Percentiles rank a stretch among this genome's conserved stretches.
These are phyloP conservation scores for Lucilia sericata DNA, from an alignment of 1,140 invertebrate species.

Conservation along the genomic window DNA sequence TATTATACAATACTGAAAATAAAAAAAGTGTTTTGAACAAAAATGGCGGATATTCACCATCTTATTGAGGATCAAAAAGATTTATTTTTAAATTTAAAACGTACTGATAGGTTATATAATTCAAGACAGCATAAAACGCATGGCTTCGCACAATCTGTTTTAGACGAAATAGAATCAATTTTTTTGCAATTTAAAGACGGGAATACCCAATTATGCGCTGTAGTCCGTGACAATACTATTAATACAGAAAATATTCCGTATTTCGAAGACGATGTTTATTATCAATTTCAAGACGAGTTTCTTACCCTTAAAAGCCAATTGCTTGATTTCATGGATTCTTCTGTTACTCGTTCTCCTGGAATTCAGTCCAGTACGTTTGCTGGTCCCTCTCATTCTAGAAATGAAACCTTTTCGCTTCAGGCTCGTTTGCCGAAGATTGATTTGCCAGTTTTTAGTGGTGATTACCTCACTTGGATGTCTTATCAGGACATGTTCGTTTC, in stretches of 20 bases:
- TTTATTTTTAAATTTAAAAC: not conserved
- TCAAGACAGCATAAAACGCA: not conserved
- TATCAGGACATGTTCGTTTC: constrained; percentile 30
- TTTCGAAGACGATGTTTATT: not conserved
- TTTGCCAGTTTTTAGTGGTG: constrained; percentile 1
- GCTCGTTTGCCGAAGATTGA: constrained; percentile 24
- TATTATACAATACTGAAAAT: no score
- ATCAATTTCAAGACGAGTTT: not conserved
- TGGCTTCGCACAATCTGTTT: not conserved
- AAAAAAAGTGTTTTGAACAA: not conserved
- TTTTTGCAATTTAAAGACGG: not conserved
- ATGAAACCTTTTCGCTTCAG: not conserved
- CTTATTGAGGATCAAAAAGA: not conserved
- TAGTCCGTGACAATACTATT: not conserved
- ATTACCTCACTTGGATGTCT: constrained; percentile 32
- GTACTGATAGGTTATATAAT: not conserved
- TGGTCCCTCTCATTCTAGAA: not conserved
- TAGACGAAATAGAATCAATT: not conserved
- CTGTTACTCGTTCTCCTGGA: not conserved
- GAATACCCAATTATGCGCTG: not conserved
- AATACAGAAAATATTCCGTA: not conserved
- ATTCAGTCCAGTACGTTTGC: not conserved
- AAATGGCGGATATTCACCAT: not conserved
- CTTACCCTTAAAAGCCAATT: not conserved
- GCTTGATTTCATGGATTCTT: not conserved